Evolutionary conservation across 2,888 invertebrate species (phyloP), one percentile per base, ranked within the genome.

Genomic region (Tanaodytes sp.): DNA sequence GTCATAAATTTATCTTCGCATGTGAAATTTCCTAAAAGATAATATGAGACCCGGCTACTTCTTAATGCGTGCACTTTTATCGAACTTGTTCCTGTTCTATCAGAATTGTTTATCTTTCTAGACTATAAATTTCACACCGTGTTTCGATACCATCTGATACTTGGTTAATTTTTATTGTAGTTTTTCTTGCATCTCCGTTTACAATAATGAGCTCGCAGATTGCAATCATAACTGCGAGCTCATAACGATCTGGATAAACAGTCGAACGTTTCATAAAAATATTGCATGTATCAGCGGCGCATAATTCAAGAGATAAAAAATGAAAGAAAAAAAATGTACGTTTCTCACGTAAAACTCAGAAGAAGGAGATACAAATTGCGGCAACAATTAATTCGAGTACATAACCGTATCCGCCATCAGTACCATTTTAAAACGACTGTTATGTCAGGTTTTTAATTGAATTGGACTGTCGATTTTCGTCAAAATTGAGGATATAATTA

Each of bases 391-490:
- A 27, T 27, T 27, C 27, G 27, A 27, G 27, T 27, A 27, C 27
- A 27, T 27, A 27, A 27, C 27, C 27, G 9, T 27, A 27, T 27
- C 27, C 27, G 27, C 27, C 27, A 9, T 27, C 5, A 9, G 5
- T 27, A 9, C 27, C 27, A 9, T 27, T 27, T 9, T 27, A 27
- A 27, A 27, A 27, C 9, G 9, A 27, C 27, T 27, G 27, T 27
- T 59, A 20, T 49, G 40, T 33, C 59, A 59, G 49, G n/a, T 33
- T 42, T 37, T 59, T 59, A 59, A 59, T 59, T 59, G 42, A 59
- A 12, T n/a, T n/a, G 27, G 27, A 9, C 27, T 9, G 27, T 27
- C 9, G 5, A 9, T 27, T 27, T 27, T 11, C 42, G 16, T 2
- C 15, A 12, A 15, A 1, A 12, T 2, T 5, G 14, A 6, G 40